These are phyloP conservation scores for Nephrocerus scutellatus DNA, from an alignment of 2,888 invertebrate genomes.

Conservation along the genomic window DNA sequence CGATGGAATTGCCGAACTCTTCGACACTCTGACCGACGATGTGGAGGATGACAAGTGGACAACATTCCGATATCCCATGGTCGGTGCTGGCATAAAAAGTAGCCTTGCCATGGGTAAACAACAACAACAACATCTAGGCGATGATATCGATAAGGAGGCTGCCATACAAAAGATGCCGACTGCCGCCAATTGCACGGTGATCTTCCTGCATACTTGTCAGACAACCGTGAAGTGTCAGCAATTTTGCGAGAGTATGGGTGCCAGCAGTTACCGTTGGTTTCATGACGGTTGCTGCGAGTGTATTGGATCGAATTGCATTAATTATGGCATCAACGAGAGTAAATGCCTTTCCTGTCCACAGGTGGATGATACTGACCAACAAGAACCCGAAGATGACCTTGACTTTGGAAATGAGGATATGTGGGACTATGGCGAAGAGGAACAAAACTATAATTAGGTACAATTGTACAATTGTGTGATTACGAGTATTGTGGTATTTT, in stretches of 20 bases:
- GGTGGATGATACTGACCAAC: constrained; percentile 41
- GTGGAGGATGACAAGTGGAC: constrained; percentile 40
- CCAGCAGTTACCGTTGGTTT: constrained; percentile 72
- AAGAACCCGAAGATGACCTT: constrained; percentile 35
- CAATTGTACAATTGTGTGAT: constrained; percentile 1
- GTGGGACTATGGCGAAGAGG: constrained; percentile 55
- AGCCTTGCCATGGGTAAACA: constrained; percentile 14
- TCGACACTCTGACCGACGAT: constrained; percentile 71
- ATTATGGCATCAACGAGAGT: constrained; percentile 83
- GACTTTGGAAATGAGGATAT: constrained; percentile 34
- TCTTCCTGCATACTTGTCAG: constrained; percentile 39
- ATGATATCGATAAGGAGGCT: constrained; percentile 24
- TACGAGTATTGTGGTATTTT: too few species aligned
- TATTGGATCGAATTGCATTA: constrained; percentile 75
- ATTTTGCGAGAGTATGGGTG: constrained; percentile 44
- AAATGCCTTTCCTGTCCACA: constrained; percentile 59
- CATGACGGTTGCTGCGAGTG: constrained; percentile 93
- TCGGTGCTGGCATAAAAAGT: constrained; percentile 26
- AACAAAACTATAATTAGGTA: constrained; percentile 22
- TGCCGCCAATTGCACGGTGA: constrained; percentile 37
- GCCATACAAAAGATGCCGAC: constrained; percentile 18
- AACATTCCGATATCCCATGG: constrained; percentile 35
- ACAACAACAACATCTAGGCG: constrained; percentile 11
- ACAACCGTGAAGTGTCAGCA: constrained; percentile 37
- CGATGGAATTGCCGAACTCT: constrained; percentile 74